phyloP scores from a whole-genome alignment of 2,113 vertebrate species.

The Phrynosoma platyrhinos region DNA sequence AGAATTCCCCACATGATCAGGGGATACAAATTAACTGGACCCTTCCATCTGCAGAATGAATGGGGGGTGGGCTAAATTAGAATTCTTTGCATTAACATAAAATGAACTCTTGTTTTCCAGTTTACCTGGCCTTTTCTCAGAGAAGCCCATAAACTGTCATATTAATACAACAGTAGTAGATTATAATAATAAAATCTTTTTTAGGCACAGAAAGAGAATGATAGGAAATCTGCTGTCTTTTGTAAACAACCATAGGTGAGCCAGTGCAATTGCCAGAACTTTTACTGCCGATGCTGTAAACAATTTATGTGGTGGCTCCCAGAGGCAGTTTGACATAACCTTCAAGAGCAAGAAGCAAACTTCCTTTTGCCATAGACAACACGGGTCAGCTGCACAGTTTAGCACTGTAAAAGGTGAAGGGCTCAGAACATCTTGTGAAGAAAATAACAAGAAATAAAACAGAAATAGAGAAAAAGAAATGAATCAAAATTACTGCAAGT shows the following conservation, averaged over 20 bases:
- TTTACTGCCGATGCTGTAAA: conserved; percentile 37
- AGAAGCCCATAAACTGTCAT: background rate
- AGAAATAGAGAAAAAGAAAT: background rate
- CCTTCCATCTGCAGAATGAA: conserved; percentile 21
- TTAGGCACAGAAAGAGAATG: background rate
- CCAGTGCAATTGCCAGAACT: conserved; percentile 31
- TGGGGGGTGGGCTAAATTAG: background rate
- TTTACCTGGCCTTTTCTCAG: conserved; percentile 3
- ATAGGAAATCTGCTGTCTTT: conserved; percentile 36
- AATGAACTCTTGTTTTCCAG: background rate
- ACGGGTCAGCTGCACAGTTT: conserved; percentile 18
- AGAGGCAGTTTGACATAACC: background rate
- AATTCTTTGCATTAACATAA: background rate
- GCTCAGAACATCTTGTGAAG: conserved; percentile 1
- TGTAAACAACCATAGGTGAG: conserved; percentile 14
- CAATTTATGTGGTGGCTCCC: conserved; percentile 2
- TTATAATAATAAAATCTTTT: background rate
- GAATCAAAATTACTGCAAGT: conserved; percentile 14
- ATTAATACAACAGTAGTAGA: background rate
- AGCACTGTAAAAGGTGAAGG: background rate
- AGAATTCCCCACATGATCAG: background rate
- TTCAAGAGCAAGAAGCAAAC: conserved; percentile 3
- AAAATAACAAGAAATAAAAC: background rate
- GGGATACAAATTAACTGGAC: conserved; percentile 8
- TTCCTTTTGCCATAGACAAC: conserved; percentile 29